These are phyloP conservation scores for Stichodactyla helianthus DNA, from an alignment of 64 coral and sea anemone genomes.

Conservation along the genomic window DNA sequence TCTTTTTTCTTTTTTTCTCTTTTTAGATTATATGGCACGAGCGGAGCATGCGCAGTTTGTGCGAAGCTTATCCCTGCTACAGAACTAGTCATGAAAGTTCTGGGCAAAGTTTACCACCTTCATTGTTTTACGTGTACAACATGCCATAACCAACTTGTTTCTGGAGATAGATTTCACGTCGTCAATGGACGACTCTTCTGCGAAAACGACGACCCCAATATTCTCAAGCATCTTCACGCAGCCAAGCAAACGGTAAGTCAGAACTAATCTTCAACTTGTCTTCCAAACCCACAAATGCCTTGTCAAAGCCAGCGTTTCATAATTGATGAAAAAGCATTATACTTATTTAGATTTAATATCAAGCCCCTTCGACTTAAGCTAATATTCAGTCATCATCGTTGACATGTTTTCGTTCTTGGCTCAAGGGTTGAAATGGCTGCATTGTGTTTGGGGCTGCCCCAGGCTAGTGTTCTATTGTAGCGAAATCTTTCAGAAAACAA, in stretches of 20 bases:
- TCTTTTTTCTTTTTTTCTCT: slow-evolving; percentile 32
- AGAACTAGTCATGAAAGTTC: slow-evolving; percentile 97
- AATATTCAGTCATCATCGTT: slow-evolving; percentile 89
- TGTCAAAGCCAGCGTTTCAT: slow-evolving; percentile 81
- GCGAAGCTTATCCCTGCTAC: slow-evolving; percentile 88
- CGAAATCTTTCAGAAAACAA: neutral
- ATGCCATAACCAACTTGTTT: slow-evolving; percentile 84
- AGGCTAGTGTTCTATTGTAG: neutral
- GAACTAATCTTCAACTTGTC: slow-evolving; percentile 10
- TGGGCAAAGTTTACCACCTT: slow-evolving; percentile 94
- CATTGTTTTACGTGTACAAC: slow-evolving; percentile 94
- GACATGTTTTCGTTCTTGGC: slow-evolving; percentile 49
- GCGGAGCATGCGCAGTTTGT: slow-evolving; percentile 95
- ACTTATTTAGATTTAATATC: slow-evolving; percentile 97
- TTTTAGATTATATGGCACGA: slow-evolving; percentile 94
- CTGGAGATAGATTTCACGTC: slow-evolving; percentile 92
- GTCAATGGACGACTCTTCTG: slow-evolving; percentile 97
- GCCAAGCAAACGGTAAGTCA: slow-evolving; percentile 92
- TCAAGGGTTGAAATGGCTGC: neutral
- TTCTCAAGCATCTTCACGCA: slow-evolving; percentile 78
- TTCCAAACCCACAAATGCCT: slow-evolving; percentile 13
- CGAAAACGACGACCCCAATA: slow-evolving; percentile 87
- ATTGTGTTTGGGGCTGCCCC: neutral
- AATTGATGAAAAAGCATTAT: slow-evolving; percentile 49
- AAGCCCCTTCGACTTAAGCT: slow-evolving; percentile 71